Evolutionary conservation across 1,140 invertebrate species (phyloP), one percentile per base, ranked within the genome.

Genomic region (Orius laevigatus): DNA sequence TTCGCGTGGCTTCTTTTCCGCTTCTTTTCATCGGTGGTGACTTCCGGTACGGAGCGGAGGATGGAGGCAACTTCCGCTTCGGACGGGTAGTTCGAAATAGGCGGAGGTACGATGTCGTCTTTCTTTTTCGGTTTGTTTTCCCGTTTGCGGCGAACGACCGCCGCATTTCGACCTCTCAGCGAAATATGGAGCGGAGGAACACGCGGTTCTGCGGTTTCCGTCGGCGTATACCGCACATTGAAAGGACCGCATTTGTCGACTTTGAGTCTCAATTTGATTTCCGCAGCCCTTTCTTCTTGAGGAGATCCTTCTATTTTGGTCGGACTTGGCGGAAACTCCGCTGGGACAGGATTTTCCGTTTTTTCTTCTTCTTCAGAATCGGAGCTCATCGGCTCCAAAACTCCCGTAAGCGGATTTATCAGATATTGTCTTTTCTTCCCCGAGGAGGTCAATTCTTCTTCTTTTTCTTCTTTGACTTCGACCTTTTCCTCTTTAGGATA

Each of bases 101-200:
- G 19, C 8, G 32, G 19, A 12, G 19, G 43, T n/a, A 31, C n/a
- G 2, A 20, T 2, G 2, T 45, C 43, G 15, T 19, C 20, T 32
- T 45, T 45, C 32, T 45, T 45, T 31, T 31, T 45, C 18, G 25
- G 11, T 33, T 45, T 45, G 5, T 31, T 31, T 31, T 45, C 43
- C 11, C 43, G 16, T 31, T 45, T 45, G 11, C 40, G n/a, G 5
- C 14, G 14, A 11, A 91, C 86, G 31, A 91, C 83, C n/a, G 81
- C 82, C 11, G 82, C 81, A 65, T 88, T 88, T 39, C 82, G 69
- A 6, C 86, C 86, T 52, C 85, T 70, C 41, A 92, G 65, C 44
- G 84, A 87, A 57, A 92, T 91, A 60, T 91, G 87, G 57, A 92
- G 66, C 2, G 87, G 87, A 16, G 88, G 87, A 14, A 92, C 86